These are phyloP conservation scores for Rhinogobius similis DNA, from an alignment of 2,113 vertebrate species.

Conservation along the genomic window DNA sequence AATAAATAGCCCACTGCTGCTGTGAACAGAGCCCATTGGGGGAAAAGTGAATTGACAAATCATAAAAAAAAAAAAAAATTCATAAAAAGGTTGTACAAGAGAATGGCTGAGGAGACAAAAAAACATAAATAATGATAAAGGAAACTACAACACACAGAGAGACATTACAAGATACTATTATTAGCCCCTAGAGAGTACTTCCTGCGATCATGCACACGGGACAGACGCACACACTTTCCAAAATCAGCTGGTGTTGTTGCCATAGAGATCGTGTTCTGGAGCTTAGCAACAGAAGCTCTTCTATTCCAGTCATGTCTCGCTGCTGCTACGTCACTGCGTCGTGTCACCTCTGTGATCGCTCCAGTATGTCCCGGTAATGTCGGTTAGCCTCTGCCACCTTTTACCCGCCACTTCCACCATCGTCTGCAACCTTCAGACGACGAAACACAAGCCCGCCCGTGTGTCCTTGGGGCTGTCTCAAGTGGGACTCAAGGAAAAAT, in stretches of 20 bases:
- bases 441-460: not conserved
- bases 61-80: no score
- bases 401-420: not conserved
- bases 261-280: slow-evolving; percentile 73
- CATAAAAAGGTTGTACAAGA: no score
- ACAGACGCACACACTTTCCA: slow-evolving; percentile 44
- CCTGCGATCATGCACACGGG: slow-evolving; percentile 31
- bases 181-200: slow-evolving; percentile 45
- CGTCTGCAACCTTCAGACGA: not conserved
- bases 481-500: slow-evolving; percentile 36
- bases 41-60: no score
- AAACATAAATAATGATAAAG: no score
- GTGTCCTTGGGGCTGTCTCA: slow-evolving; percentile 15
- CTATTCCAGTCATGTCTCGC: slow-evolving; percentile 70
- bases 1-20: no score
- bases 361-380: not conserved
- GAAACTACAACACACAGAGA: no score
- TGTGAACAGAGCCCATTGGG: no score
- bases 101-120: no score
- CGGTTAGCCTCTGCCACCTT: not conserved
- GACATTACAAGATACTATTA: no score
- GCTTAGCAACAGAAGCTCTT: slow-evolving; percentile 80
- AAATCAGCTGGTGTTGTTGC: slow-evolving; percentile 72
- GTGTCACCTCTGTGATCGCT: slow-evolving; percentile 18
- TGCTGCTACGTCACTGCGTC: slow-evolving; percentile 58